phyloP scores from a whole-genome alignment of 2,797 vertebrate genomes.

The Carcharodon carcharias region DNA sequence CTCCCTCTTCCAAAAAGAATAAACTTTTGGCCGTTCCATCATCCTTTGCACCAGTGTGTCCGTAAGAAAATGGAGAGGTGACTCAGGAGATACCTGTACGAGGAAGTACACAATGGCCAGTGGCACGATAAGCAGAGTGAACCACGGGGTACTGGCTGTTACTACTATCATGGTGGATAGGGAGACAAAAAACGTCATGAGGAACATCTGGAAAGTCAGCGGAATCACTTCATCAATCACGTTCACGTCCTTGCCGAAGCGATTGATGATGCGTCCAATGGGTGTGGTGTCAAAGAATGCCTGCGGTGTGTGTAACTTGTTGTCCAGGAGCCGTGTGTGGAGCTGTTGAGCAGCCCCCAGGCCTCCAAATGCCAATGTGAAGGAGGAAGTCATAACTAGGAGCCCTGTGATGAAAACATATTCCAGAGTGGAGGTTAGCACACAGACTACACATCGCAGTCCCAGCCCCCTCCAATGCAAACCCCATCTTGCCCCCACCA shows the following conservation, averaged over 20 bases:
- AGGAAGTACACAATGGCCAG: conserved; percentile 75
- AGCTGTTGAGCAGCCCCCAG: conserved; percentile 72
- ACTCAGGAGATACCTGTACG: conserved; percentile 72
- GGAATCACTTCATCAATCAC: conserved; percentile 84
- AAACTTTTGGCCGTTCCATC: not conserved
- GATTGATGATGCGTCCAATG: conserved; percentile 86
- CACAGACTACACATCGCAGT: rapidly evolving
- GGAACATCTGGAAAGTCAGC: conserved; percentile 76
- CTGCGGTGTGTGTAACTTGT: conserved; percentile 84
- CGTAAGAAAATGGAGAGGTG: not conserved
- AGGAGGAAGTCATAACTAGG: conserved; percentile 74
- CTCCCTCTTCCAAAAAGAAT: not conserved
- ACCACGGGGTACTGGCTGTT: conserved; percentile 76
- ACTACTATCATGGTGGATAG: conserved; percentile 82
- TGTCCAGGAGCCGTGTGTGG: conserved; percentile 71
- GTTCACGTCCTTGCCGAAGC: conserved; percentile 91
- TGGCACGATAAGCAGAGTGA: conserved; percentile 71
- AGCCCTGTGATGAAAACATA: conserved; percentile 59
- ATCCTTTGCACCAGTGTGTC: not conserved
- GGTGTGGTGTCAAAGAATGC: conserved; percentile 95
- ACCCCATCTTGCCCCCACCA: not conserved
- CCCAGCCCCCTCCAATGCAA: not conserved
- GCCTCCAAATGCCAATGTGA: conserved; percentile 75
- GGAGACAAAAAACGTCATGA: conserved; percentile 70
- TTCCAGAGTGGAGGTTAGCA: rapidly evolving